Percentiles rank a stretch among this genome's conserved stretches.
Evolutionary conservation across 2,797 vertebrate species (phyloP).

Genomic region (Holocentrus rufus): DNA sequence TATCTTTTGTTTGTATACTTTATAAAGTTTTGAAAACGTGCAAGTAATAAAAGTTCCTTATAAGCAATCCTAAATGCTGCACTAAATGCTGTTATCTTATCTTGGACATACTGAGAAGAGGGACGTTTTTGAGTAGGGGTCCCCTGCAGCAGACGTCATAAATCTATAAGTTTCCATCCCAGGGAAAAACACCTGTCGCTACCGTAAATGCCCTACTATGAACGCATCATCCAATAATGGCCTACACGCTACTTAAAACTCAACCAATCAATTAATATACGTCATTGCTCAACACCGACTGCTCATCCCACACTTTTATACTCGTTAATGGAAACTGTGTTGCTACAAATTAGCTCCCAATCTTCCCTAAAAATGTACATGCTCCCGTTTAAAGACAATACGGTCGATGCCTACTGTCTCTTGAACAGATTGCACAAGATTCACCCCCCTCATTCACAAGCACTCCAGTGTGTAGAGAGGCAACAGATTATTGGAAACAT

Average conservation of each 20-base stretch:
- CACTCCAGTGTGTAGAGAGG: rapidly evolving
- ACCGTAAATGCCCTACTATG: constrained; percentile 41
- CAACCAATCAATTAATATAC: background rate
- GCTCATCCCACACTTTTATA: background rate
- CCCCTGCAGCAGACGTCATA: too few relatives aligned
- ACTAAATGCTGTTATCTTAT: constrained; percentile 15
- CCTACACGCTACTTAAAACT: background rate
- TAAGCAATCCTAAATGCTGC: constrained; percentile 41
- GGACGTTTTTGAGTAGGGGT: background rate
- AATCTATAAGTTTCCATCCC: background rate
- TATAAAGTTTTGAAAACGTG: constrained; percentile 64
- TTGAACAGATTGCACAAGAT: background rate
- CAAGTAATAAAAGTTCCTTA: constrained; percentile 69
- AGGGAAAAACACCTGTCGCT: background rate
- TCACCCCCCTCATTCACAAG: background rate
- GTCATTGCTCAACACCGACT: background rate
- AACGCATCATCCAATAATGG: background rate
- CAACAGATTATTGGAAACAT: constrained; percentile 69
- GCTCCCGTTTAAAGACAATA: constrained; percentile 8
- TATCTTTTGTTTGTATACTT: constrained; percentile 74
- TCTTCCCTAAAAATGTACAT: background rate
- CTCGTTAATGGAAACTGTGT: background rate
- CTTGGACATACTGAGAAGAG: background rate
- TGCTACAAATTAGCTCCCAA: background rate
- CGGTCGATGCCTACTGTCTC: constrained; percentile 32